A percentile compares a stretch with the other conserved stretches of the same genome.
phyloP scores from a whole-genome alignment of 1,140 invertebrate genomes.

The Lepidurus couesii region DNA sequence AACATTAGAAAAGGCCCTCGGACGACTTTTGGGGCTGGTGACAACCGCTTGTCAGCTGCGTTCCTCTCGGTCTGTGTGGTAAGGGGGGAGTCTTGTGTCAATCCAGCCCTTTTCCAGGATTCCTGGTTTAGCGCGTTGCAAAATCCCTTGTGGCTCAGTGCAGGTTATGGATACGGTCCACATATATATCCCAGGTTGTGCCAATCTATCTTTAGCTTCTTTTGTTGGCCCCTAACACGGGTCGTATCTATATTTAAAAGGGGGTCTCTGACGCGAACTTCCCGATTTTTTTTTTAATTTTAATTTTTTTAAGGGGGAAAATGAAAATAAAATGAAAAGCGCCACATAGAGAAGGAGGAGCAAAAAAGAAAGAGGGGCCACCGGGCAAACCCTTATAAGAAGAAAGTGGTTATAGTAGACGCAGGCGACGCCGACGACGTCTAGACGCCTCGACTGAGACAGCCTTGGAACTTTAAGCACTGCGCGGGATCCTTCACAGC shows the following conservation, averaged over 20 bases:
- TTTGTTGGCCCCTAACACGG: constrained; percentile 7
- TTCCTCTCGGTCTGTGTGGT: neutral
- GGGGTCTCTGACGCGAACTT: neutral
- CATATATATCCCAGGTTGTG: neutral
- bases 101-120: neutral
- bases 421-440: constrained; percentile 16
- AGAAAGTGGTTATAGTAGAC: constrained; percentile 22
- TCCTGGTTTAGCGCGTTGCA: neutral
- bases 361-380: neutral
- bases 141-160: neutral
- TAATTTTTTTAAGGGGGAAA: neutral
- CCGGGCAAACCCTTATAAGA: constrained; percentile 18
- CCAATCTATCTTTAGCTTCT: constrained; percentile 1
- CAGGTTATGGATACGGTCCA: too few species aligned
- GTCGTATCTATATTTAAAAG: neutral
- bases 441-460: constrained; percentile 4
- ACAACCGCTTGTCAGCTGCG: neutral
- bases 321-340: neutral
- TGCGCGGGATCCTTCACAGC: constrained; percentile 15
- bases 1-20: neutral
- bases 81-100: neutral
- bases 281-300: neutral
- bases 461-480: constrained; percentile 19
- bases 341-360: neutral
- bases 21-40: neutral